A percentile compares a stretch with the other conserved stretches of the same genome.
Evolutionary conservation across 2,113 vertebrate species (phyloP).

Genomic region (Lepidothrix coronata): DNA sequence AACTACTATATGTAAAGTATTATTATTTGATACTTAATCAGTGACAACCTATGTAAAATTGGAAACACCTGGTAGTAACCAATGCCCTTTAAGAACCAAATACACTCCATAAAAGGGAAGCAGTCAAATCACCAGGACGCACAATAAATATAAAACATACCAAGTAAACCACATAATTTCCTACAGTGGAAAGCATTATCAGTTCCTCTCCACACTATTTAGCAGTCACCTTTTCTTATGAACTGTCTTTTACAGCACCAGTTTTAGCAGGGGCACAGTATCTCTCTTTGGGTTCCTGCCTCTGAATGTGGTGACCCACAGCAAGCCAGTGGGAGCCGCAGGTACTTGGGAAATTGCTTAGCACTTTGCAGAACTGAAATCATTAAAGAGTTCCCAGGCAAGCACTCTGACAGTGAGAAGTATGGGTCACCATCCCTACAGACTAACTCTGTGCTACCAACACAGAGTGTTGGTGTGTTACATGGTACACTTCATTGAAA

Average conservation of each 20-base stretch:
- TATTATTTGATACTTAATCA: not conserved
- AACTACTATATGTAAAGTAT: not conserved
- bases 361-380: not conserved
- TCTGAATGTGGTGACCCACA: not conserved
- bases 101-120: not conserved
- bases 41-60: not conserved
- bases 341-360: not conserved
- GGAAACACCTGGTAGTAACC: not conserved
- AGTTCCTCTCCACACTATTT: not conserved
- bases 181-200: not conserved
- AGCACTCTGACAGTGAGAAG: not conserved
- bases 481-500: not conserved
- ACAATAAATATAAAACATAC: not conserved
- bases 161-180: not conserved
- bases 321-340: not conserved
- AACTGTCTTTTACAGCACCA: not conserved
- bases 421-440: not conserved
- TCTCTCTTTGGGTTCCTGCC: not conserved
- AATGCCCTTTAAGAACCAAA: not conserved
- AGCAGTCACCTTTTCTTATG: not conserved
- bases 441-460: not conserved
- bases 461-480: no score
- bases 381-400: not conserved
- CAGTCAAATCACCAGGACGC: not conserved
- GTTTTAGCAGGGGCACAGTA: not conserved